A percentile compares a stretch with the other conserved stretches of the same genome.
Evolutionary conservation across 2,797 vertebrate genomes (phyloP).

Genomic region (Pteropus rufus): DNA sequence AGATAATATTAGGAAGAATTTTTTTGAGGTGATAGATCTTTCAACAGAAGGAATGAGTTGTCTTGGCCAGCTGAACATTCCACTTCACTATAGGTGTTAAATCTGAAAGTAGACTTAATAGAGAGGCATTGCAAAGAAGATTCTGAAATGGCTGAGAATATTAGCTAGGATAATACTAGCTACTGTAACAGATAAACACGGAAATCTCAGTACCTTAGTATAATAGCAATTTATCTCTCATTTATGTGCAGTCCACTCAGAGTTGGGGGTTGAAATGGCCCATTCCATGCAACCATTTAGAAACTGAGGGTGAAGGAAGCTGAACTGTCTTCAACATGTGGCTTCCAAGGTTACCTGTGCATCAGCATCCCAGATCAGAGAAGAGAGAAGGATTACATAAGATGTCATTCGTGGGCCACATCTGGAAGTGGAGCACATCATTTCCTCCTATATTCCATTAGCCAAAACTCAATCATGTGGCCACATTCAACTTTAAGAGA

Average conservation of each 20-base stretch:
- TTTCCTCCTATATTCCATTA: background rate
- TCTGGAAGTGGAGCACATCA: background rate
- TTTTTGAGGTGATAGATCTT: background rate
- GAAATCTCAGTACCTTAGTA: background rate
- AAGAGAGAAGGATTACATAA: background rate
- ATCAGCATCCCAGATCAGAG: background rate
- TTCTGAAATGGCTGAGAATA: background rate
- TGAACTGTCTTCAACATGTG: background rate
- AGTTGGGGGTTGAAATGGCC: background rate
- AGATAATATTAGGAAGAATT: background rate
- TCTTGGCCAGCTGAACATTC: background rate
- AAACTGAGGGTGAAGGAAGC: background rate
- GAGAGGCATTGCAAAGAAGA: background rate
- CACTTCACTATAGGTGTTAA: background rate
- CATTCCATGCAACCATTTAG: background rate
- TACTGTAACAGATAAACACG: background rate
- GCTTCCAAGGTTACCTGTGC: background rate
- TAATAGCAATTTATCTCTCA: background rate
- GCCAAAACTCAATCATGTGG: background rate
- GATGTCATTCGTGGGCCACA: background rate
- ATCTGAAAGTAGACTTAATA: background rate
- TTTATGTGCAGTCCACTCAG: background rate
- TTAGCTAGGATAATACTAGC: background rate
- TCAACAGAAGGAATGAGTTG: background rate
- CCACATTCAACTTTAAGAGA: background rate